A percentile compares a stretch with the other conserved stretches of the same genome.
Conservation (phyloP, 2,113 vertebrate genomes). For the Dromaius novaehollandiae region DNA sequence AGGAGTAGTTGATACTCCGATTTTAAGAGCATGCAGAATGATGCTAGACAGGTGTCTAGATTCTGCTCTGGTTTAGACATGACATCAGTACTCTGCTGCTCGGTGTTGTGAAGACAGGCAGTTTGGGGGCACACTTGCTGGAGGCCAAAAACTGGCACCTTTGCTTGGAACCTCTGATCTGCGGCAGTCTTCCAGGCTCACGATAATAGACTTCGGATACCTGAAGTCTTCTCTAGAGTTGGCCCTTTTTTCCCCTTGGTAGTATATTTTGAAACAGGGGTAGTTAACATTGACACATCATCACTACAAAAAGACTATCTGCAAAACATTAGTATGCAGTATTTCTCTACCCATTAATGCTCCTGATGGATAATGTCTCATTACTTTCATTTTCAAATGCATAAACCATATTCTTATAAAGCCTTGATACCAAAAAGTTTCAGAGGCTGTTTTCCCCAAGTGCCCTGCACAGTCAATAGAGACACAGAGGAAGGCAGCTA, state of each 20-base stretch:
- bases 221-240: neutral
- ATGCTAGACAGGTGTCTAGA: neutral
- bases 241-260: neutral
- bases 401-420: neutral
- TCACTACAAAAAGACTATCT: neutral
- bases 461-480: neutral
- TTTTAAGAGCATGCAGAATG: neutral
- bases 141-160: neutral
- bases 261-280: neutral
- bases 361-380: neutral
- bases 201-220: neutral
- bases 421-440: neutral
- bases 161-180: neutral
- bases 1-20: neutral
- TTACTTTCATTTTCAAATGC: neutral
- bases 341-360: neutral
- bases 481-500: neutral
- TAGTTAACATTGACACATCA: neutral
- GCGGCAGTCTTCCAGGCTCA: neutral
- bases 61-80: neutral
- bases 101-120: fast-evolving
- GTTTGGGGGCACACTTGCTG: neutral
- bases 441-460: neutral
- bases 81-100: neutral
- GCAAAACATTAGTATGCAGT: neutral